Conservation (phyloP, 1,140 invertebrate genomes). For the Aradophagus sp. region DNA sequence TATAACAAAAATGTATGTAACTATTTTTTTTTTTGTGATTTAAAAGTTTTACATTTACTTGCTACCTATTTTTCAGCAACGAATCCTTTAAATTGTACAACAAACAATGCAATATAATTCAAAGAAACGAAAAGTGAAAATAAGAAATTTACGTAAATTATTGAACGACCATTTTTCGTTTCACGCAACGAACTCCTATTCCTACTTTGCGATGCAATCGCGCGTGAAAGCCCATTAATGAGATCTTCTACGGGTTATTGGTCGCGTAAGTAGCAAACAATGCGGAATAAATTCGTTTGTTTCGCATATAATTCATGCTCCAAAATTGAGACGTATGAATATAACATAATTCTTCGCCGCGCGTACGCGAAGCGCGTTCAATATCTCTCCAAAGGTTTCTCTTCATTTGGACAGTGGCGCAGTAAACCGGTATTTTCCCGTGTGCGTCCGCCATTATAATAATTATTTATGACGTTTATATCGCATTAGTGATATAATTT, state of each 20-base stretch:
- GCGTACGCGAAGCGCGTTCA: constrained; percentile 45
- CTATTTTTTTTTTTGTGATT: too few relatives aligned
- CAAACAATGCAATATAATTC: too few relatives aligned
- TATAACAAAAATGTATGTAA: too few relatives aligned
- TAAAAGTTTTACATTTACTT: too few relatives aligned
- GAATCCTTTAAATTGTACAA: too few relatives aligned
- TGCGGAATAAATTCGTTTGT: constrained; percentile 45
- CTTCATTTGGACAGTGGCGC: constrained; percentile 56
- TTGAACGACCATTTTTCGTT: too few relatives aligned
- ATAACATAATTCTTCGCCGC: constrained; percentile 53
- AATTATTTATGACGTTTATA: constrained; percentile 71
- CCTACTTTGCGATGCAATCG: too few relatives aligned
- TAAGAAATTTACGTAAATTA: too few relatives aligned
- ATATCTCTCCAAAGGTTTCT: constrained; percentile 59
- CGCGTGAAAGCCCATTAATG: too few relatives aligned
- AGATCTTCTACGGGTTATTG: constrained; percentile 29
- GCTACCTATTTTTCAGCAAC: too few relatives aligned
- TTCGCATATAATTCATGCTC: constrained; percentile 42
- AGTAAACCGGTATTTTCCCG: constrained; percentile 56
- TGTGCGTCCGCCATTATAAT: constrained; percentile 66
- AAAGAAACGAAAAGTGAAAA: too few relatives aligned
- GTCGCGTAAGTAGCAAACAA: constrained; percentile 20
- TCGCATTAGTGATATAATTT: constrained; percentile 71
- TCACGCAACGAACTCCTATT: too few relatives aligned
- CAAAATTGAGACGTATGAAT: constrained; percentile 54